These are phyloP conservation scores for Typhlomys cinereus DNA, from an alignment of 2,113 vertebrate species.

Conservation along the genomic window DNA sequence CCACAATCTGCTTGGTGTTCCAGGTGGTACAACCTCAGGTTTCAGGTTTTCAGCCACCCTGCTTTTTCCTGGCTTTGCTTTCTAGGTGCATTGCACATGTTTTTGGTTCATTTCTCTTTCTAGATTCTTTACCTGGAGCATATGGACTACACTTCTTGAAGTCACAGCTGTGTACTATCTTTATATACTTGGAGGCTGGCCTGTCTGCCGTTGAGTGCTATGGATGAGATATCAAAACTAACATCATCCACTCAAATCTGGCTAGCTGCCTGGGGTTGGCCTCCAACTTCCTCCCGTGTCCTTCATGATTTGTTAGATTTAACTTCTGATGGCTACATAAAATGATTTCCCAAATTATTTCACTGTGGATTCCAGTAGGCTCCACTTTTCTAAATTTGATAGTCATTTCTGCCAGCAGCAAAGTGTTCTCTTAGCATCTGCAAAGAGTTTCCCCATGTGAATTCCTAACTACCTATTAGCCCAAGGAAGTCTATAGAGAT, in stretches of 20 bases:
- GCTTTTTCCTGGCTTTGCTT: not conserved
- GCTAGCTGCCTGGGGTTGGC: not conserved
- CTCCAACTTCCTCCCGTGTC: not conserved
- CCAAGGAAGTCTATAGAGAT: not conserved
- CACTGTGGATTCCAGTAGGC: not conserved
- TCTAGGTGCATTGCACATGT: not conserved
- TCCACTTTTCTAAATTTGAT: constrained; percentile 1
- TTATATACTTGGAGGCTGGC: not conserved
- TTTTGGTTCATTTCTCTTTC: not conserved
- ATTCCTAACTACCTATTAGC: not conserved
- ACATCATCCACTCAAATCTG: not conserved
- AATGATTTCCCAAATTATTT: constrained; percentile 9
- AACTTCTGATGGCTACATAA: not conserved
- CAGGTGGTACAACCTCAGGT: not conserved
- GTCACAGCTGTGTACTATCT: not conserved
- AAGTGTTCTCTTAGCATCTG: not conserved
- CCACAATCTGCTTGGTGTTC: not conserved
- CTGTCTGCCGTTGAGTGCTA: not conserved
- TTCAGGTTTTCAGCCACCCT: not conserved
- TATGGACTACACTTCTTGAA: not conserved
- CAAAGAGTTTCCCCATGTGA: not conserved
- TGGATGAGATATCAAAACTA: not conserved
- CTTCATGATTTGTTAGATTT: not conserved
- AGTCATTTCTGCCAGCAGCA: not conserved
- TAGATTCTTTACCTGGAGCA: not conserved